Evolutionary conservation across 2,888 invertebrate species (phyloP).

Genomic region (Lasioglossum leucozonium): DNA sequence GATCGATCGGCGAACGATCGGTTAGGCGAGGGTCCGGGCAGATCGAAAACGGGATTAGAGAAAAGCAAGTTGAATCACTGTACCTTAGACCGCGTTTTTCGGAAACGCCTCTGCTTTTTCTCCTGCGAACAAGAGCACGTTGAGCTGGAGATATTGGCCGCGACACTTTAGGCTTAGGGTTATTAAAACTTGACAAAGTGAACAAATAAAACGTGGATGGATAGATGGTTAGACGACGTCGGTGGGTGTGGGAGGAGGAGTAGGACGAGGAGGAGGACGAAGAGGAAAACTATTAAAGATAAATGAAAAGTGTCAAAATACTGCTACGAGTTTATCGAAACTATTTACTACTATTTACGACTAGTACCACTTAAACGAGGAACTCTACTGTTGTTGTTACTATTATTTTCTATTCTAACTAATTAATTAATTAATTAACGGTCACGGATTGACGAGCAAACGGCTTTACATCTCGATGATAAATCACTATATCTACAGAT

Average conservation of each 20-base stretch:
- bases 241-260: neutral
- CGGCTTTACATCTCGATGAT: conserved; percentile 68
- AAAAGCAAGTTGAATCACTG: conserved; percentile 28
- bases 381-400: conserved; percentile 68
- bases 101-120: conserved; percentile 57
- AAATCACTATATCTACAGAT: conserved; percentile 60
- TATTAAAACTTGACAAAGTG: conserved; percentile 46
- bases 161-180: conserved; percentile 74
- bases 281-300: conserved; percentile 70
- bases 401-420: conserved; percentile 71
- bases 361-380: conserved; percentile 69
- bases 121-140: conserved; percentile 18
- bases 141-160: conserved; percentile 80
- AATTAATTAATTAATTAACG: conserved; percentile 68
- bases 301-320: conserved; percentile 79
- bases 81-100: conserved; percentile 22
- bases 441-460: conserved; percentile 57
- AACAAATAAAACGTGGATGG: conserved; percentile 3
- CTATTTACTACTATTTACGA: conserved; percentile 69
- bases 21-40: conserved; percentile 7
- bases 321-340: conserved; percentile 76
- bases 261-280: neutral
- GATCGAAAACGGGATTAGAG: conserved; percentile 20
- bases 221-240: neutral
- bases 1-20: conserved; percentile 1